Conservation (phyloP, 2,113 vertebrate genomes). For the Zosterops lateralis region DNA sequence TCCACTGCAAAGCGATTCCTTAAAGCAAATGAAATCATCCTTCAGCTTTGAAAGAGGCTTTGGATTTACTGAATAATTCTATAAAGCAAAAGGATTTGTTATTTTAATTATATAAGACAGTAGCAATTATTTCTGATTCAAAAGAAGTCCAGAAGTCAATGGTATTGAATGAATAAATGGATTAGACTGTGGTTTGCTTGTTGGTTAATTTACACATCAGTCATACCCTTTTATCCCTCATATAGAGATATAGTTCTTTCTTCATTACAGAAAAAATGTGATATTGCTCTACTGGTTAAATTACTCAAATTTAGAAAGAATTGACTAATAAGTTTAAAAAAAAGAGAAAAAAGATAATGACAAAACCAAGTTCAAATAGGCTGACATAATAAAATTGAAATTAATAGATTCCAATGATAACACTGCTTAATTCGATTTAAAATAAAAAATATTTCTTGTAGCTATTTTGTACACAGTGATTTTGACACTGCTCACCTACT, state of each 20-base stretch:
- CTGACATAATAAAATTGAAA: not conserved
- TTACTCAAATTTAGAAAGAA: not conserved
- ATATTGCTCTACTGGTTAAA: not conserved
- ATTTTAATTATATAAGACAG: not conserved
- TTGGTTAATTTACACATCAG: not conserved
- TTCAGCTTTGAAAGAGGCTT: not conserved
- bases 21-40: not conserved
- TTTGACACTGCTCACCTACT: not conserved
- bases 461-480: not conserved
- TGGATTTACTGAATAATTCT: not conserved
- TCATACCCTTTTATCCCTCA: not conserved
- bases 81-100: not conserved
- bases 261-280: not conserved
- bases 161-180: not conserved
- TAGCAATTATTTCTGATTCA: not conserved
- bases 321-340: not conserved
- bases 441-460: not conserved
- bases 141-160: conserved; percentile 14
- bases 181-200: not conserved
- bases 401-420: not conserved
- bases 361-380: not conserved
- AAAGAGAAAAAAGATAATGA: not conserved
- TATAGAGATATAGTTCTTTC: not conserved
- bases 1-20: not conserved
- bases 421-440: not conserved